Percentiles rank a stretch among this genome's conserved stretches.
These are phyloP conservation scores for Antigone vipio DNA, from an alignment of 2,113 vertebrate genomes.

Conservation along the genomic window DNA sequence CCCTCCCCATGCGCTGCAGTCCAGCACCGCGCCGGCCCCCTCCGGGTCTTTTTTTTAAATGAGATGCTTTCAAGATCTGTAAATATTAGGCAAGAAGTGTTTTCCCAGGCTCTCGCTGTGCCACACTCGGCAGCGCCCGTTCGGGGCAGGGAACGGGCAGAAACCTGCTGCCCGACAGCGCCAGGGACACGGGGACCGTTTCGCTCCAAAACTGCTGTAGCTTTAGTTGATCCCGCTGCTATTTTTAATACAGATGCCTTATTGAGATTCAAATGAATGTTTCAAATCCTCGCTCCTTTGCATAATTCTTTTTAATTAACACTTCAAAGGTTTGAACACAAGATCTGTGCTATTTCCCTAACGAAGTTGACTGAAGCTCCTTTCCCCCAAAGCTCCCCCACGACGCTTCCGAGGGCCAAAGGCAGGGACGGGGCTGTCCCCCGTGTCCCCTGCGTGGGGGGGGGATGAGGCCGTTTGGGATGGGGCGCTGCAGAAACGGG, in stretches of 20 bases:
- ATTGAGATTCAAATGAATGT: conserved; percentile 73
- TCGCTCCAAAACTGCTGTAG: background rate
- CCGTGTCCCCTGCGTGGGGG: background rate
- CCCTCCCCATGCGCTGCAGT: background rate
- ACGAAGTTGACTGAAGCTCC: conserved; percentile 41
- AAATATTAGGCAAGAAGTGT: background rate
- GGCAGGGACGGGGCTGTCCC: background rate
- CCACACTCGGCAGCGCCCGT: background rate
- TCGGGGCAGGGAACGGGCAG: background rate
- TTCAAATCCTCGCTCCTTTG: conserved; percentile 66
- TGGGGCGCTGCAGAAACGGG: background rate
- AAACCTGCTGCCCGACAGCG: background rate
- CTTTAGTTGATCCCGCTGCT: conserved; percentile 51
- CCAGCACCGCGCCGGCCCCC: rapidly evolving
- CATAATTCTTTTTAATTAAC: conserved; percentile 76
- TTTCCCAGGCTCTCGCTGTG: background rate
- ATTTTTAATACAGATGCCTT: conserved; percentile 69
- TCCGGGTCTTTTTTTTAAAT: background rate
- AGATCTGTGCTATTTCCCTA: conserved; percentile 49
- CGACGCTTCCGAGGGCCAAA: background rate
- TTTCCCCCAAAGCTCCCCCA: background rate
- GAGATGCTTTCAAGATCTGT: background rate
- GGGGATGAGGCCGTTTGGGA: background rate
- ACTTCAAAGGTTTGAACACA: conserved; percentile 66
- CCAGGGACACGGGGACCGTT: background rate